Percentiles rank a stretch among this genome's conserved stretches.
phyloP scores from a whole-genome alignment of 1,140 invertebrate species.

The Sycobia sp. region DNA sequence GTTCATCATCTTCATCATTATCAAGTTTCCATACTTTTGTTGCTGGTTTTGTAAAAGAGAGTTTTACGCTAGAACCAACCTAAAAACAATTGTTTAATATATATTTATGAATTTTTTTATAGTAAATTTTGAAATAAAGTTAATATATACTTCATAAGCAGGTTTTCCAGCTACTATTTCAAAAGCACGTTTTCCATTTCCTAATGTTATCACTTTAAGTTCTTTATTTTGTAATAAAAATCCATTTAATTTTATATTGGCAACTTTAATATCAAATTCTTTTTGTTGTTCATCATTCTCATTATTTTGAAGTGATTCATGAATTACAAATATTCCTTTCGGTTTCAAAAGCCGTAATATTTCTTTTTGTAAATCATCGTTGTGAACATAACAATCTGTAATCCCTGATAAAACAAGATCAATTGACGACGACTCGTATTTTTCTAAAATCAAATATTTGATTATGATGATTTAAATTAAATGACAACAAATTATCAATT shows the following conservation, averaged over 20 bases:
- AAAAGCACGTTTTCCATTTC: slow-evolving; percentile 53
- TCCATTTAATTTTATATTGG: slow-evolving; percentile 68
- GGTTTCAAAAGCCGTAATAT: slow-evolving; percentile 67
- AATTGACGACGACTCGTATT: slow-evolving; percentile 63
- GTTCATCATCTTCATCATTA: slow-evolving; percentile 71
- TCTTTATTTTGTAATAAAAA: slow-evolving; percentile 66
- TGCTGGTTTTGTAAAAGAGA: slow-evolving; percentile 57
- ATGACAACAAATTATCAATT: too few relatives aligned
- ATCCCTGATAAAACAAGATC: slow-evolving; percentile 67
- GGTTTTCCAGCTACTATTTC: slow-evolving; percentile 67
- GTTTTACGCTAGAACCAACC: slow-evolving; percentile 64
- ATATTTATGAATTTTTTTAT: background rate
- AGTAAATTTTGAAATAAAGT: background rate
- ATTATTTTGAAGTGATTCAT: too few relatives aligned
- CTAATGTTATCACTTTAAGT: slow-evolving; percentile 64
- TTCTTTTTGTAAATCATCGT: slow-evolving; percentile 62
- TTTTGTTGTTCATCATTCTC: slow-evolving; percentile 29
- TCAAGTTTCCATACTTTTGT: slow-evolving; percentile 72
- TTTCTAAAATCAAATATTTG: slow-evolving; percentile 53
- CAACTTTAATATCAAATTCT: slow-evolving; percentile 55
- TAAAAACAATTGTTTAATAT: slow-evolving; percentile 16
- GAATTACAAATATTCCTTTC: slow-evolving; percentile 56
- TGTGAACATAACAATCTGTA: slow-evolving; percentile 55
- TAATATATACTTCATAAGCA: slow-evolving; percentile 63
- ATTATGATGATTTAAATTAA: too few relatives aligned